phyloP scores from a whole-genome alignment of 2,797 vertebrate genomes.

The Chelon auratus region DNA sequence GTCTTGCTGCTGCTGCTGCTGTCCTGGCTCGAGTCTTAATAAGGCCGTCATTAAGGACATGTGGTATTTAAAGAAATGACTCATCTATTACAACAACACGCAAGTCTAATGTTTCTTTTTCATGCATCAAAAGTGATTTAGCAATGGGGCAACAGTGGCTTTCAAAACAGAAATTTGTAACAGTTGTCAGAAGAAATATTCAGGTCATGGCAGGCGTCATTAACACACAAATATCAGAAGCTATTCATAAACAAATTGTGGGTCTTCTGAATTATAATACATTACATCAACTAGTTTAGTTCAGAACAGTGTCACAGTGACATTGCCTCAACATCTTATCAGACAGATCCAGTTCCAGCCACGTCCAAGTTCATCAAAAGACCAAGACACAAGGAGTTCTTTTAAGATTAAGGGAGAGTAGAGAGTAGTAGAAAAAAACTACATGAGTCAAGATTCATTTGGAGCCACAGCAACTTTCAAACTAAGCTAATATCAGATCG shows the following conservation, averaged over 20 bases:
- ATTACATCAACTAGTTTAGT: neutral
- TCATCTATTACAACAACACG: neutral
- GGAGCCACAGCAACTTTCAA: neutral
- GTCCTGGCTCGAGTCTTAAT: constrained; percentile 4
- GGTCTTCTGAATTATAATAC: neutral
- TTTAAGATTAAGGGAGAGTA: neutral
- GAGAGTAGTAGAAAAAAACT: neutral
- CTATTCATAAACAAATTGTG: neutral
- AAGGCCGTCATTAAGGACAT: constrained; percentile 23
- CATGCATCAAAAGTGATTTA: neutral
- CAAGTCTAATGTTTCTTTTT: neutral
- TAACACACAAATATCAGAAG: neutral
- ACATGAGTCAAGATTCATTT: neutral
- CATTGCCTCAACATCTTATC: neutral
- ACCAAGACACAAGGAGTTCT: neutral
- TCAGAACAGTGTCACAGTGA: neutral
- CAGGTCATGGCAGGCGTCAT: neutral
- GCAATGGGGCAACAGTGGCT: neutral
- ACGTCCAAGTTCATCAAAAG: neutral
- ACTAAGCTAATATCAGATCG: too few relatives aligned
- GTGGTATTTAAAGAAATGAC: neutral
- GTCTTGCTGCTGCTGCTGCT: neutral
- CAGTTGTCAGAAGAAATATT: too few relatives aligned
- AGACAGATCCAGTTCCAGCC: neutral
- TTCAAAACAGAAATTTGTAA: too few relatives aligned